Conservation (phyloP, 1,140 invertebrate species). For the Drosophila cardini region DNA sequence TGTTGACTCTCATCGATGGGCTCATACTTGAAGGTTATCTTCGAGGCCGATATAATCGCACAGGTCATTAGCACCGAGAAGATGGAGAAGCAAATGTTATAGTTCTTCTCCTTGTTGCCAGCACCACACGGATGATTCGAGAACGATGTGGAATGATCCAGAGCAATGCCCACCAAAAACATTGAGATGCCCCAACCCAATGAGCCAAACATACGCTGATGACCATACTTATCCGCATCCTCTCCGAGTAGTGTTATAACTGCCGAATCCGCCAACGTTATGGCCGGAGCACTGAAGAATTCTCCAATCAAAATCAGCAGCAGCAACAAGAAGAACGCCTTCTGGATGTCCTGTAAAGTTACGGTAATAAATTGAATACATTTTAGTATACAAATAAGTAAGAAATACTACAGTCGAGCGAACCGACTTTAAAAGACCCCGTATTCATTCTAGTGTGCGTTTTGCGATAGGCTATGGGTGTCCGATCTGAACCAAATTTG, state of each 20-base stretch:
- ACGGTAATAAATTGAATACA: no score
- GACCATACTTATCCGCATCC: slow-evolving; percentile 96
- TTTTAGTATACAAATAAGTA: no score
- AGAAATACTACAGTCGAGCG: no score
- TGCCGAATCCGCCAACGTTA: slow-evolving; percentile 97
- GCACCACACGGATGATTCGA: slow-evolving; percentile 95
- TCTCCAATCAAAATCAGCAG: slow-evolving; percentile 97
- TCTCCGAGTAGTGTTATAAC: slow-evolving; percentile 96
- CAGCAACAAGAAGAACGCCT: slow-evolving; percentile 97
- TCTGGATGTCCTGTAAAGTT: slow-evolving; percentile 92
- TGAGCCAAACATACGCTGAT: slow-evolving; percentile 99
- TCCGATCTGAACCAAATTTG: no score
- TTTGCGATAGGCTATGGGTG: no score
- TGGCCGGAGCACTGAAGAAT: slow-evolving; percentile 98
- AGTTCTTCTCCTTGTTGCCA: slow-evolving; percentile 96
- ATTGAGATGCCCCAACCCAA: slow-evolving; percentile 99
- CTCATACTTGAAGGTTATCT: slow-evolving; percentile 93
- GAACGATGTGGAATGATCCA: slow-evolving; percentile 97
- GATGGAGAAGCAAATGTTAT: slow-evolving; percentile 99
- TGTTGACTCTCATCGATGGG: slow-evolving; percentile 81
- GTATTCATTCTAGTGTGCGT: no score
- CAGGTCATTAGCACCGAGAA: slow-evolving; percentile 99
- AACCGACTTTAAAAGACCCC: no score
- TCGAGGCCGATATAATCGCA: slow-evolving; percentile 96
- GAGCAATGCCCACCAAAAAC: slow-evolving; percentile 99